phyloP scores from a whole-genome alignment of 2,888 invertebrate species.

The Agonopterix arenella region DNA sequence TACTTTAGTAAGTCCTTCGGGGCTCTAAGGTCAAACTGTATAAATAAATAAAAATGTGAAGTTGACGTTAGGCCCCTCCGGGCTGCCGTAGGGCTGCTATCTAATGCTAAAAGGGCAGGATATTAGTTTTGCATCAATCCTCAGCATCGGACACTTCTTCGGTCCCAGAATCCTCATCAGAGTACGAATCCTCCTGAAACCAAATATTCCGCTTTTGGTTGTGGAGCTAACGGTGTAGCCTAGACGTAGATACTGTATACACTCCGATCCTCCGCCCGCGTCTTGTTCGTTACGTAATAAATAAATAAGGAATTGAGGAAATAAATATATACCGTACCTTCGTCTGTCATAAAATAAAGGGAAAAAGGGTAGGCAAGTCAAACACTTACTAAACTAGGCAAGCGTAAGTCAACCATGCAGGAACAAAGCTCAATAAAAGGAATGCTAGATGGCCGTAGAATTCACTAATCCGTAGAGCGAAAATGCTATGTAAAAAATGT shows the following conservation, averaged over 20 bases:
- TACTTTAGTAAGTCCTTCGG: not conserved
- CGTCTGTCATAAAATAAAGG: constrained; percentile 38
- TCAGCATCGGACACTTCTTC: constrained; percentile 69
- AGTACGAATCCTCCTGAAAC: constrained; percentile 74
- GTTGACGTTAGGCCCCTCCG: not conserved
- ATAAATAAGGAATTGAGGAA: constrained; percentile 9
- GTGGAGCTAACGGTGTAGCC: constrained; percentile 32
- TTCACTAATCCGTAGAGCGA: constrained; percentile 35
- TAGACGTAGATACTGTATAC: constrained; percentile 56
- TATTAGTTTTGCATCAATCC: constrained; percentile 51
- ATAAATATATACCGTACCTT: constrained; percentile 40
- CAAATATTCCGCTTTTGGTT: constrained; percentile 62
- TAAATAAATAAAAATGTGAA: not conserved
- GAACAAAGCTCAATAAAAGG: constrained; percentile 23
- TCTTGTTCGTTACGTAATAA: not conserved
- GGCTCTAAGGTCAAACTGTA: not conserved
- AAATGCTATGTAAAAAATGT: not conserved
- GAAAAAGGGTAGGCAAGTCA: constrained; percentile 25
- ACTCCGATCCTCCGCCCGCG: not conserved
- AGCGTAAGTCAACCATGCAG: constrained; percentile 58
- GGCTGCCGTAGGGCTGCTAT: constrained; percentile 14
- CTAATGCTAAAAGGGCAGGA: constrained; percentile 36
- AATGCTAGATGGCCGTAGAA: constrained; percentile 68
- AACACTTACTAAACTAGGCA: constrained; percentile 30
- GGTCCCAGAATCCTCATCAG: constrained; percentile 68